Evolutionary conservation across 2,797 vertebrate genomes (phyloP).

Genomic region (Gallinago solitaria): DNA sequence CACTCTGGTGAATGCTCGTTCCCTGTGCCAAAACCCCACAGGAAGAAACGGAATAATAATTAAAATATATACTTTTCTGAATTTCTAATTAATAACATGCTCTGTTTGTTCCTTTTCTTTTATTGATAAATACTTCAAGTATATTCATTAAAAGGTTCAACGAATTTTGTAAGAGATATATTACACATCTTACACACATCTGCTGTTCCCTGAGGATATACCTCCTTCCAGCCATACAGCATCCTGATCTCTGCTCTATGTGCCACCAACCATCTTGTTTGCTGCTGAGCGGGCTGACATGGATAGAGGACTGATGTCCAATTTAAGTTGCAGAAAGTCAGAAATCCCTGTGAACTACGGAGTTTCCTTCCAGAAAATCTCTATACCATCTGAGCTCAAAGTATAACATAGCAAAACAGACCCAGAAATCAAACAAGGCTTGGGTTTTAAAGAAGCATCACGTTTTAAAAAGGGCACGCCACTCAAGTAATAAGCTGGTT

Average conservation of each 20-base stretch:
- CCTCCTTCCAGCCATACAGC: not conserved
- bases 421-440: not conserved
- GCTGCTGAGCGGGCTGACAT: not conserved
- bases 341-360: not conserved
- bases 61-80: not conserved
- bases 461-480: not conserved
- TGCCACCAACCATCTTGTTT: not conserved
- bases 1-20: not conserved
- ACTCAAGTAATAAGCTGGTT: not conserved
- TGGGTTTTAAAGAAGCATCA: not conserved
- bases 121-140: not conserved
- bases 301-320: not conserved
- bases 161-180: not conserved
- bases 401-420: not conserved
- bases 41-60: slow-evolving; percentile 1
- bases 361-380: not conserved
- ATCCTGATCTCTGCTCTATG: not conserved
- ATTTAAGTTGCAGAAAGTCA: not conserved
- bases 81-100: not conserved
- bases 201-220: not conserved
- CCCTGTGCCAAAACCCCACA: not conserved
- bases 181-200: not conserved
- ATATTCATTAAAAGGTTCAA: not conserved
- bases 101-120: not conserved
- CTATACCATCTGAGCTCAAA: not conserved